Base-by-base conservation (phyloP, 2,888 invertebrate genomes). In the Hesperia comma region DNA sequence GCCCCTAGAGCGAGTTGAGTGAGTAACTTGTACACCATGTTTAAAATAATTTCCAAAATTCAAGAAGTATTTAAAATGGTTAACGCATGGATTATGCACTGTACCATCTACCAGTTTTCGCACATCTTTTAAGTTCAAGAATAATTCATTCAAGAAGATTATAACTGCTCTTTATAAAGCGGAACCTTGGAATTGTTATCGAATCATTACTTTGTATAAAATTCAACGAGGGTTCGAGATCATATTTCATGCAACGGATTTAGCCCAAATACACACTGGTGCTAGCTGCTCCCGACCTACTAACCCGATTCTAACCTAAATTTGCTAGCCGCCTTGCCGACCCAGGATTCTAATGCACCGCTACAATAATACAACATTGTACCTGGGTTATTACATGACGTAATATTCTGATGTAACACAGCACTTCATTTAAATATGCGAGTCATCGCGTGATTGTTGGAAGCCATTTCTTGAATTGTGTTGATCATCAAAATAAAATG, bases 261-360 rank as follows among this genome's bases (percentile, higher is more conserved):
- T 43, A 41, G 60, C 58, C 43, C 41, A 17, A 41, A 26, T 26
- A 54, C 60, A 41, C 68, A 61, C 58, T 60, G 51, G 46, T 55
- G 57, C 68, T 63, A 26, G 41, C 68, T 64, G 67, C 62, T 68
- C 55, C 67, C 71, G 79, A 75, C 77, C 77, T 68, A 75, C 69
- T 79, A 72, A 78, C 76, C 76, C 70, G 72, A 66, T 74, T 74
- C 69, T 74, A 76, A 78, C 77, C 79, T 70, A 79, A 74, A 71
- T 75, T 69, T 60, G 41, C 56, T 37, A 21, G 15, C 51, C 63
- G 68, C 51, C 41, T 40, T n/a, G 26, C 46, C 40, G 40, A 53
- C 58, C 64, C 19, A 51, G 40, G 26, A 15, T 57, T 21, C 10
- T n/a, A 51, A 6, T 15, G 58, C 53, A 60, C 4, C 19, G 58